phyloP scores from a whole-genome alignment of 2,797 vertebrate genomes.

The Miichthys miiuy region DNA sequence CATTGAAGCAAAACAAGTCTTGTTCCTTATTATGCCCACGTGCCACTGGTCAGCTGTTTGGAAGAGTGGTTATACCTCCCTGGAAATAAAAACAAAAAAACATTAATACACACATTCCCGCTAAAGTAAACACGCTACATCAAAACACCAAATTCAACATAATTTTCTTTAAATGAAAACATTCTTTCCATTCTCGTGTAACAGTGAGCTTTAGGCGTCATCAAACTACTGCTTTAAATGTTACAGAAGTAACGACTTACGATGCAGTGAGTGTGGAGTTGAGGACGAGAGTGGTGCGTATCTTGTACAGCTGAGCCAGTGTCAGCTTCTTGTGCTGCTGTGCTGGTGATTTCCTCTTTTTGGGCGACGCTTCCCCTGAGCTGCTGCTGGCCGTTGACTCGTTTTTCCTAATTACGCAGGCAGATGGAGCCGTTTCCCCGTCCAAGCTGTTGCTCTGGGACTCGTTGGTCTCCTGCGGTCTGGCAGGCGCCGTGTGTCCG shows the following conservation, averaged over 20 bases:
- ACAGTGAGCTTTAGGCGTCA: background rate
- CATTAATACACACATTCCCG: background rate
- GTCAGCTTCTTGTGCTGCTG: slow-evolving; percentile 87
- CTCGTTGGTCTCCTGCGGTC: background rate
- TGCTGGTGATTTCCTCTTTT: slow-evolving; percentile 73
- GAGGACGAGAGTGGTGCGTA: slow-evolving; percentile 94
- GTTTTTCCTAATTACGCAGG: slow-evolving; percentile 31
- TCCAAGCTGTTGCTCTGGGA: slow-evolving; percentile 70
- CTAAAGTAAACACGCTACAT: background rate
- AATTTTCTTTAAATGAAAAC: background rate
- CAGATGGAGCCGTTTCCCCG: slow-evolving; percentile 42
- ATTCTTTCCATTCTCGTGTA: too few species aligned
- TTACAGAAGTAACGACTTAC: slow-evolving; percentile 82
- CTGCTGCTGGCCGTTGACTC: background rate
- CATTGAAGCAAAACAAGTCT: slow-evolving; percentile 60
- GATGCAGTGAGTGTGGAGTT: slow-evolving; percentile 98
- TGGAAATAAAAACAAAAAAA: slow-evolving; percentile 36
- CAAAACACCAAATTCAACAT: background rate
- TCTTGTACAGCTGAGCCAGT: slow-evolving; percentile 90
- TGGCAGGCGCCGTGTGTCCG: background rate
- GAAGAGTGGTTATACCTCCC: slow-evolving; percentile 83
- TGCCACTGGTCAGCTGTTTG: slow-evolving; percentile 24
- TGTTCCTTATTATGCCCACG: slow-evolving; percentile 46
- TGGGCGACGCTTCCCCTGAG: slow-evolving; percentile 39
- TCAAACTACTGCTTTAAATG: background rate